A percentile compares a stretch with the other conserved stretches of the same genome.
Conservation (phyloP, 2,797 vertebrate species). For the Paedocypris micromegethes region DNA sequence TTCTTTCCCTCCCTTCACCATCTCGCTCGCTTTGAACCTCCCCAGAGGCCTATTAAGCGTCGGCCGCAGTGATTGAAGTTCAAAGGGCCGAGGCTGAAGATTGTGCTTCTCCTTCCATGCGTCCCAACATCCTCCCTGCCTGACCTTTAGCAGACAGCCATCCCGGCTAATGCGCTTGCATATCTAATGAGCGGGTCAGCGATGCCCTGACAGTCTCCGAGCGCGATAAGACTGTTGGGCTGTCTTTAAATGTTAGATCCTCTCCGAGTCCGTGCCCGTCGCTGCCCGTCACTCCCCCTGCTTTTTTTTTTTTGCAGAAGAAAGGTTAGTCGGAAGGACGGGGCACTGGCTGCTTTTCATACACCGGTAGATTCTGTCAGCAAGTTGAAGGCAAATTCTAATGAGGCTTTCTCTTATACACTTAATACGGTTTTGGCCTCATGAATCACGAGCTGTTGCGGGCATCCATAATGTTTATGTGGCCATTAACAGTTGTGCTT, state of each 20-base stretch:
- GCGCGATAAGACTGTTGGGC: constrained; percentile 57
- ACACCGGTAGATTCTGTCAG: constrained; percentile 60
- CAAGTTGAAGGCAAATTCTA: constrained; percentile 60
- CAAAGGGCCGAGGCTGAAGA: constrained; percentile 75
- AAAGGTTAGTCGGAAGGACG: constrained; percentile 74
- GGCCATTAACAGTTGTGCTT: constrained; percentile 49
- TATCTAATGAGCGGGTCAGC: constrained; percentile 73
- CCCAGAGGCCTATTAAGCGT: constrained; percentile 74
- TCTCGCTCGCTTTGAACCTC: constrained; percentile 69
- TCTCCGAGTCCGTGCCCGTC: constrained; percentile 39
- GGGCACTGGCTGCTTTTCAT: constrained; percentile 61
- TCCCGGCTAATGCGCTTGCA: constrained; percentile 71
- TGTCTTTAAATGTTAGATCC: constrained; percentile 56
- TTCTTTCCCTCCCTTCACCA: constrained; percentile 48
- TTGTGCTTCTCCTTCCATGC: constrained; percentile 57
- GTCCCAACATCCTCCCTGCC: constrained; percentile 69
- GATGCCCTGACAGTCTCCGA: constrained; percentile 51
- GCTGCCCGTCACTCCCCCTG: constrained; percentile 51
- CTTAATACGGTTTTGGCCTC: constrained; percentile 50
- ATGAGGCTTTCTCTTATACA: constrained; percentile 57
- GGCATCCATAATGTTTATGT: constrained; percentile 58
- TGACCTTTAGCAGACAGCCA: constrained; percentile 78
- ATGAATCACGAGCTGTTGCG: constrained; percentile 52
- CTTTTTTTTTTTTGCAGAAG: constrained; percentile 51
- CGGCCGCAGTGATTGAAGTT: constrained; percentile 78